Evolutionary conservation across 2,888 invertebrate species (phyloP), one percentile per base, ranked within the genome.

Genomic region (Embidobia sp.): DNA sequence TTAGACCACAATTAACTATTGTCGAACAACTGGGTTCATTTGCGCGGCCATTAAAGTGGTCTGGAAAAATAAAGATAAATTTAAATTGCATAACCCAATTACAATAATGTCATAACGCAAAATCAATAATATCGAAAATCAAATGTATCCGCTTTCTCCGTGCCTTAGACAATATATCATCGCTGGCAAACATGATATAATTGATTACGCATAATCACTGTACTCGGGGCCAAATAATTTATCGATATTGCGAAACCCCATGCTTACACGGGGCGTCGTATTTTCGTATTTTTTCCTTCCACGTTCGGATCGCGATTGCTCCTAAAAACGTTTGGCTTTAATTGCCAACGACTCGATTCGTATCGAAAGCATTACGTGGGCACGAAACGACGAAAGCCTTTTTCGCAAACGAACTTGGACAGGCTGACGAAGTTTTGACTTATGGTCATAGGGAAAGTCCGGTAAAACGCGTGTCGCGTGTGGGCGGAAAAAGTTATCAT

Each of bases 331-430:
- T n/a, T n/a, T n/a, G n/a, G n/a, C n/a, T n/a, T n/a, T 74, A 74
- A 74, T 67, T 61, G 46, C 44, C 37, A n/a, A n/a, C n/a, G 31
- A 26, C 18, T 42, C 44, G 26, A 64, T 61, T n/a, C 59, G 37
- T 69, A 64, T 70, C 59, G 64, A 76, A 64, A 64, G 33, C 16
- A 35, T 59, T 51, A 55, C 64, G 70, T 76, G 53, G 76, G 76
- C 70, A 64, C 48, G 69, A 63, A 49, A 48, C 40, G n/a, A n/a
- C 46, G 42, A 37, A 3, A 8, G 44, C 19, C n/a, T 46, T 61
- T 48, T 61, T 48, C 26, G 26, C 19, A 10, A 46, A 33, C 19
- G 51, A 15, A 35, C 35, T 13, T 11, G 4, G 35, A 15, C n/a
- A n/a, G n/a, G n/a, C n/a, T n/a, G n/a, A n/a, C n/a, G n/a, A n/a